Base-by-base conservation (phyloP, 2,797 vertebrate genomes). In the Fratercula arctica region DNA sequence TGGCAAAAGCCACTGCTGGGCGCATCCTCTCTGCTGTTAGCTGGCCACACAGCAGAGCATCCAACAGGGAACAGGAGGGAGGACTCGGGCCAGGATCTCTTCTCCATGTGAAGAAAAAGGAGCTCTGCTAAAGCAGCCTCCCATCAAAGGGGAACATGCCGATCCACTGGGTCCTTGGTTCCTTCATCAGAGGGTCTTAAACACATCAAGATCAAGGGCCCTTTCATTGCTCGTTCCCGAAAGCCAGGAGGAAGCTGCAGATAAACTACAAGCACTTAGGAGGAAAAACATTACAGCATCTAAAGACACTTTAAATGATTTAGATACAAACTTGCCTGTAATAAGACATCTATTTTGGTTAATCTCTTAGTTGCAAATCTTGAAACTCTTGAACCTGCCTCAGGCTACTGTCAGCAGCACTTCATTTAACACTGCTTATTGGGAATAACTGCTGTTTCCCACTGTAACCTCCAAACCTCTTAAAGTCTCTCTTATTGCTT, bases 321-420 rank as follows among this genome's bases (percentile, higher is more conserved):
- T 96, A 97, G 95, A 91, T 95, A 95, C 96, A 96, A 97, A 96
- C 95, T 92, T 82, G 82, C 93, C 95, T 95, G 87, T 97, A 97
- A 97, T 96, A 97, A 97, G 96, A 96, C 95, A 97, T 96, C 95
- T 95, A 97, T 97, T 97, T 97, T 95, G 95, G 96, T 97, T 97
- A 97, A 97, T 97, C 97, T 97, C 91, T 93, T 93, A 91, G 96
- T 97, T 96, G 94, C 96, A 96, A 96, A 97, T 96, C 97, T 95
- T 95, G 95, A 96, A 96, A 96, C 96, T 95, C 91, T 96, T 97
- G 96, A 97, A 97, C 96, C 93, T 96, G 97, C 97, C 97, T 91
- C 68, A 93, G 97, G 96, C 95, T 97, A 95, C 97, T 97, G 97
- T 97, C 97, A 97, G 97, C 93, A 91, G 94, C 85, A 94, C 86